Base-by-base conservation (phyloP, 2,797 vertebrate genomes). In the Columba guinea region DNA sequence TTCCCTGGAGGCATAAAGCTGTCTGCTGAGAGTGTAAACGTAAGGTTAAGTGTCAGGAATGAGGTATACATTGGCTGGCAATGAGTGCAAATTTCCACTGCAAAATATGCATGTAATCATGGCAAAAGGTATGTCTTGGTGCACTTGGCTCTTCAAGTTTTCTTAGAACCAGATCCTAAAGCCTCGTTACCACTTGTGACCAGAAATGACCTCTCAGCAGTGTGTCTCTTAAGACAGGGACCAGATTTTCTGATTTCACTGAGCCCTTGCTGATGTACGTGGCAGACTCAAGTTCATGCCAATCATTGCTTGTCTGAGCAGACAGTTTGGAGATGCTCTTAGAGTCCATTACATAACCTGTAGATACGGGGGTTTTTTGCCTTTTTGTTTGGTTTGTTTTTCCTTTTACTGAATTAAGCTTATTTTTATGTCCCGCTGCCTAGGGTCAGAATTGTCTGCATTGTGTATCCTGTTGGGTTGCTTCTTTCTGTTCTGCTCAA, bases 381-480 rank as follows among this genome's bases (percentile, higher is more conserved):
- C 49, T 23, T 32, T 80, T 68, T 67, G 2, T 16, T 65, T 9
- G 24, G 32, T 34, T 60, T 68, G 2, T 9, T 67, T 68, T 76
- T 68, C 20, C 6, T 18, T 65, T 39, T 48, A 5, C 12, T 55
- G 23, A 7, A 21, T 51, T 58, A 78, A 92, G 9, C 11, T 74
- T 30, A n/a, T 19, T 52, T 78, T 34, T 67, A 22, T 81, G 87
- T 68, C 32, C 49, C 59, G 13, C 34, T 68, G 53, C 26, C 10
- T 22, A 10, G 11, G 48, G 30, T 79, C 51, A 34, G 51, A n/a
- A 55, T 21, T 59, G 24, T 21, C 32, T 41, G 30, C 7, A 1
- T 22, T 52, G 7, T 7, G 3, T 70, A 74, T 67, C 15, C 20
- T 4, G 0, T 63, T n/a, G 3, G 0, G 22, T 7, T 56, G 30